A percentile compares a stretch with the other conserved stretches of the same genome.
phyloP scores from a whole-genome alignment of 2,113 vertebrate genomes.

The Regulus satrapa region DNA sequence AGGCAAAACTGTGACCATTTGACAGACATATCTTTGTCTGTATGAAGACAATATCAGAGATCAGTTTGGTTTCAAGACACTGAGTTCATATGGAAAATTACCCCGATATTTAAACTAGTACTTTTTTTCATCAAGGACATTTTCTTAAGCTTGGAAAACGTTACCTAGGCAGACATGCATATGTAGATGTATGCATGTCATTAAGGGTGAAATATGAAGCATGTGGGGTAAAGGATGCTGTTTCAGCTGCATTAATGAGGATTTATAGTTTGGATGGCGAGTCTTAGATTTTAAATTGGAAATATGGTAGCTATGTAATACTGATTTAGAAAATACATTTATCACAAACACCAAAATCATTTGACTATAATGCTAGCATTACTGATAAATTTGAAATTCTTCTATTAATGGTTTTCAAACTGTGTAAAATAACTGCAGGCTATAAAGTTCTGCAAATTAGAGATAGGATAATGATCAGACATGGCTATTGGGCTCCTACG shows the following conservation, averaged over 20 bases:
- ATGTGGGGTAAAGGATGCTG: neutral
- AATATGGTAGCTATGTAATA: neutral
- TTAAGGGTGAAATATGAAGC: neutral
- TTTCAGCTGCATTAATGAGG: neutral
- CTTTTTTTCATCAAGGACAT: neutral
- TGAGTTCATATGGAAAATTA: neutral
- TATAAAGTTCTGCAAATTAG: neutral
- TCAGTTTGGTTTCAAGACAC: neutral
- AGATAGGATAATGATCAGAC: neutral
- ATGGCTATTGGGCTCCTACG: neutral
- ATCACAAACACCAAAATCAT: neutral
- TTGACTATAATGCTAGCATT: neutral
- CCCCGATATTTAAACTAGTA: fast-evolving
- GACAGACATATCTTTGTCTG: neutral
- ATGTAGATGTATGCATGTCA: neutral
- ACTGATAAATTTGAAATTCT: neutral
- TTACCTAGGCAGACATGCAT: neutral
- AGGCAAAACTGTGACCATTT: neutral
- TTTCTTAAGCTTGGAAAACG: neutral
- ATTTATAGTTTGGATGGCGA: neutral
- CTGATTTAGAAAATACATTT: neutral
- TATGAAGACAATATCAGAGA: neutral
- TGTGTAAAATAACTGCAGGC: neutral
- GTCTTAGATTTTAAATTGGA: neutral
- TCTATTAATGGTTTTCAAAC: neutral